Evolutionary conservation across 2,888 invertebrate species (phyloP).

Genomic region (Lepidocyrtoides sp.): DNA sequence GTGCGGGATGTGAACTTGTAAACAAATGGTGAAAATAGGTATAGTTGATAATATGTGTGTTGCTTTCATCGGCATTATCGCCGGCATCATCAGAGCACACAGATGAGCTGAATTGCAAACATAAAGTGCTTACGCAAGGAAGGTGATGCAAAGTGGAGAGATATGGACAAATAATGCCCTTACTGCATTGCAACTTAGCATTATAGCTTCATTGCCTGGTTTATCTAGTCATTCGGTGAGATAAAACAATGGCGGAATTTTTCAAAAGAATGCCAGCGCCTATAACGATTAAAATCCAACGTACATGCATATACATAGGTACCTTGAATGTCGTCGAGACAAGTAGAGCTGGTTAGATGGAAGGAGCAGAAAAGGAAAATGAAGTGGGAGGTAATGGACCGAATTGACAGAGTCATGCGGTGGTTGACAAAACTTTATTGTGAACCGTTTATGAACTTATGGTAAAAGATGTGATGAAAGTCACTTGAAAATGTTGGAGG

Average conservation of each 20-base stretch:
- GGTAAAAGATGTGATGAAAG: no score
- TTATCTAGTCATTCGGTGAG: constrained; percentile 15
- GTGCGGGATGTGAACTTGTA: constrained; percentile 55
- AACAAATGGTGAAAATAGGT: constrained; percentile 61
- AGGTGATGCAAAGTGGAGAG: constrained; percentile 1
- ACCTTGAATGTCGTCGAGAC: neutral
- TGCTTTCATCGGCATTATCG: constrained; percentile 42
- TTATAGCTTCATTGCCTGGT: constrained; percentile 9
- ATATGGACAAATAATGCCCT: neutral
- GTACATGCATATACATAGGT: neutral
- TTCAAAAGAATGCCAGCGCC: neutral
- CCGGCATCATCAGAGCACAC: constrained; percentile 29
- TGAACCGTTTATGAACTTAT: neutral
- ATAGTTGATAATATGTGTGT: constrained; percentile 67
- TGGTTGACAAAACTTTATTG: neutral
- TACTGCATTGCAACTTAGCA: neutral
- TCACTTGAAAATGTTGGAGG: no score
- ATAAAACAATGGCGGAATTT: constrained; percentile 42
- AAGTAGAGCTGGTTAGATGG: neutral
- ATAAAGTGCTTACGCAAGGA: constrained; percentile 1
- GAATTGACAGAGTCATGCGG: neutral
- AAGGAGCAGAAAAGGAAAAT: neutral
- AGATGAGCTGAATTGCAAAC: constrained; percentile 46
- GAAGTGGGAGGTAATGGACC: constrained; percentile 35
- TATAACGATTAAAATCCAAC: neutral